Evolutionary conservation across 2,888 invertebrate genomes (phyloP).

Genomic region (Cerastis leucographa): DNA sequence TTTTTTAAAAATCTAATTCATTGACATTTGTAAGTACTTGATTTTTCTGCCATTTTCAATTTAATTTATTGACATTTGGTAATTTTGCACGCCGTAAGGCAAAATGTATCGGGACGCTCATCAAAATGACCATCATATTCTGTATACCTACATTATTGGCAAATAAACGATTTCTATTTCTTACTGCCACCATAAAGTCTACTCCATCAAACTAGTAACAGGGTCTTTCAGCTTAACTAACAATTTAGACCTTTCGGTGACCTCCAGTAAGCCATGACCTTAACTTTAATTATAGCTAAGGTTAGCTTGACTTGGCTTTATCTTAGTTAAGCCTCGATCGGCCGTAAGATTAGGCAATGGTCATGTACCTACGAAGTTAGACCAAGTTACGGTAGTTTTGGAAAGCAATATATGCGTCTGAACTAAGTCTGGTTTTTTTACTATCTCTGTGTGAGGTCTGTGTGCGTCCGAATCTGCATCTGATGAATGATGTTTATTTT

Average conservation of each 20-base stretch:
- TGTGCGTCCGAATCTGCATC: too few species aligned
- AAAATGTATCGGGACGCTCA: too few species aligned
- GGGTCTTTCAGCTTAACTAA: constrained; percentile 37
- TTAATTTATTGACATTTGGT: too few species aligned
- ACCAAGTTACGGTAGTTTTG: constrained; percentile 14
- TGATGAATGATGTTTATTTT: too few species aligned
- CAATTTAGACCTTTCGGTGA: constrained; percentile 53
- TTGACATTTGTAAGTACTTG: too few species aligned
- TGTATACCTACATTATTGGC: too few species aligned
- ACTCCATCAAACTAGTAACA: constrained; percentile 31
- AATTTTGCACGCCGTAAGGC: too few species aligned
- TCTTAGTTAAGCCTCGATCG: constrained; percentile 58
- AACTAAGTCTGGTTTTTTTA: background rate
- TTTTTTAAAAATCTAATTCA: too few species aligned
- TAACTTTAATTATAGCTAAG: constrained; percentile 63
- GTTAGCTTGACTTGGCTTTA: constrained; percentile 48
- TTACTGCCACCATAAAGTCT: constrained; percentile 29
- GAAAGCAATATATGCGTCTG: constrained; percentile 2
- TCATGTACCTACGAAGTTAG: constrained; percentile 28
- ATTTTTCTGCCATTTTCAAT: too few species aligned
- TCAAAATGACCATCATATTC: too few species aligned
- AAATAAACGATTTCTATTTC: too few species aligned
- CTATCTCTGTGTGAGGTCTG: too few species aligned
- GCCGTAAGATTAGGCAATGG: constrained; percentile 54
- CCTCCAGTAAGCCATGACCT: constrained; percentile 62